Base-by-base conservation (phyloP, 2,113 vertebrate species). In the Rhabdomys dilectus region DNA sequence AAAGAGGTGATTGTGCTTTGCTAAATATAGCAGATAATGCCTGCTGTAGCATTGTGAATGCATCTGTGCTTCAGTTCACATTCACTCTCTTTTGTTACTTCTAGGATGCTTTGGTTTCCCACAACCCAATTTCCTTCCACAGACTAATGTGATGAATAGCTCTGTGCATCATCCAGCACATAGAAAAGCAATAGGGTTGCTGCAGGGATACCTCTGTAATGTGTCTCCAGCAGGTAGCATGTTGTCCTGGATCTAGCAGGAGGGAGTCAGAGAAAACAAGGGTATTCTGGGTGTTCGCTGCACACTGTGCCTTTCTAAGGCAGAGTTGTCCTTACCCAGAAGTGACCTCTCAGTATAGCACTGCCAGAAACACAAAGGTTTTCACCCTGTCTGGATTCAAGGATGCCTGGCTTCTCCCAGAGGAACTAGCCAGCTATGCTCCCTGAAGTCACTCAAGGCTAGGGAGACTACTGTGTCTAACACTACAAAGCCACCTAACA, bases 21-120 rank as follows among this genome's bases (percentile, higher is more conserved):
- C 66, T 97, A 97, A 98, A 87, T 94, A 78, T 87, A 92, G 77
- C 76, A 72, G 66, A 45, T 4, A 31, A 70, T 88, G 97, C 53
- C 81, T 36, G 17, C 45, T 2, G 15, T 36, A 60, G 56, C 78
- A 91, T 76, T 93, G 66, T 60, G 42, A 92, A 21, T 42, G 62
- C 91, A 73, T 91, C 90, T 62, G 72, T 82, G 88, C 88, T 88
- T 70, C 16, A 75, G 62, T 29, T 97, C 60, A 84, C 51, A 60
- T 96, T 95, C 92, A 94, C 26, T 1, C 45, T 72, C 29, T 3
- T 0, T 89, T 60, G 58, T 91, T 97, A 31, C 88, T 77, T 95
- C 72, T 72, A 53, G 89, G 62, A 86, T 82, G 89, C 70, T 66
- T 78, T 42, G 0, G 66, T 88, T 93, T 87, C 2, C 5, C 75